Base-by-base conservation (phyloP, 2,888 invertebrate species). In the Psylliodes chrysocephalus region DNA sequence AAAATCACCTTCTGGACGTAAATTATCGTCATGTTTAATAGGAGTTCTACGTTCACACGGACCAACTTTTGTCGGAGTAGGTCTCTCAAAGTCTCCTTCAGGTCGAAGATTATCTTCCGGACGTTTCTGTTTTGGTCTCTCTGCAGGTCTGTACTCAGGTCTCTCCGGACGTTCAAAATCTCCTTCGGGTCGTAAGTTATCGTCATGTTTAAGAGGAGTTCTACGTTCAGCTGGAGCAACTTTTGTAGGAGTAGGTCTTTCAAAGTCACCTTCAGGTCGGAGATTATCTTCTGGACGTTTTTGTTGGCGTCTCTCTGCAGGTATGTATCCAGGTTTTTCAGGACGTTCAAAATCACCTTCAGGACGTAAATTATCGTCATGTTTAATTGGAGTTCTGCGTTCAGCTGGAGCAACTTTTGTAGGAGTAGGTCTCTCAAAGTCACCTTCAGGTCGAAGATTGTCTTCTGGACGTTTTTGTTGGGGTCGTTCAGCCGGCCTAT, bases 281-380 rank as follows among this genome's bases (percentile, higher is more conserved):
- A 84, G 84, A 47, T 84, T 77, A 0, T 84, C 85, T 46, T 83
- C 83, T 0, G 86, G 88, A n/a, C 78, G 69, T 18, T 82, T 5
- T 84, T 71, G 75, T 85, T 85, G 65, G 84, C 85, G 69, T 81
- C 81, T 38, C 75, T 66, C 79, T 67, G 82, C 85, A 15, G 78
- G 86, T 1, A 75, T 78, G 73, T 83, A 85, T 46, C 82, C 82
- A 4, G 71, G 70, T 82, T 73, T 71, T 30, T 73, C 70, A 15
- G 75, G 75, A 3, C 78, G 55, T 53, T 80, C 78, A 51, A 83
- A 80, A 22, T 83, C 81, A 85, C 80, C 79, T 67, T 81, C 82
- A 1, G 82, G 82, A 40, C 71, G 77, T 5, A 90, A 79, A 78
- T 90, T 90, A 66, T 88, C 87, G 61, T 82, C 75, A 1, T 82